Evolutionary conservation across 2,797 vertebrate species (phyloP).

Genomic region (Crocidura indochinensis): DNA sequence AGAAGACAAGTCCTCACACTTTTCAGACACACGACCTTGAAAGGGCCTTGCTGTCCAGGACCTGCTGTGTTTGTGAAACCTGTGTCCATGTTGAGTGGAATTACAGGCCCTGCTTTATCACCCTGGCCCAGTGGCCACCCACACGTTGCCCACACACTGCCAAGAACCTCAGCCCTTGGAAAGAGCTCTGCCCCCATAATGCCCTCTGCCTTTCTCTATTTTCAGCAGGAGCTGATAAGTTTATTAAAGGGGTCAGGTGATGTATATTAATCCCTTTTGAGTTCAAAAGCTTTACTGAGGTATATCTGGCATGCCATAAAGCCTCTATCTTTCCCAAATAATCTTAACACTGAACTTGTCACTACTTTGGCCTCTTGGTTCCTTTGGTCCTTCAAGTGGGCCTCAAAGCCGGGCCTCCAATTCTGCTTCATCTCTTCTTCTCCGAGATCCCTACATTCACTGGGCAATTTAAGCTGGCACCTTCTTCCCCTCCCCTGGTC

Average conservation of each 20-base stretch:
- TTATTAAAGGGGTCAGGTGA: neutral
- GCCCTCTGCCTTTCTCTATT: neutral
- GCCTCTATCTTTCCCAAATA: neutral
- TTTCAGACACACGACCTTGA: neutral
- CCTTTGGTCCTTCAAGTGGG: neutral
- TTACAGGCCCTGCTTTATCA: neutral
- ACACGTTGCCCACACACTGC: neutral
- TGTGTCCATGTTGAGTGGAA: too few relatives aligned
- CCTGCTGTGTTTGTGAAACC: neutral
- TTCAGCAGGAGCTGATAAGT: neutral
- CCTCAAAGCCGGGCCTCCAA: neutral
- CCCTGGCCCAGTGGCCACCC: neutral
- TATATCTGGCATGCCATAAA: neutral
- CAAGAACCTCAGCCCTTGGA: accelerated
- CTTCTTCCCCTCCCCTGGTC: neutral
- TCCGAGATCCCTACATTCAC: neutral
- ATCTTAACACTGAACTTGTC: neutral
- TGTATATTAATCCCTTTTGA: neutral
- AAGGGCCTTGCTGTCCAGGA: neutral
- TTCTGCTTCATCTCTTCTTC: neutral
- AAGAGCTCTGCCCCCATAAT: too few relatives aligned
- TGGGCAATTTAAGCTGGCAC: neutral
- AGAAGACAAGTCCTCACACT: too few relatives aligned
- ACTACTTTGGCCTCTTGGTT: neutral
- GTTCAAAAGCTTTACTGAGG: neutral